Base-by-base conservation (phyloP, 2,797 vertebrate genomes). In the Sylvilagus floridanus region DNA sequence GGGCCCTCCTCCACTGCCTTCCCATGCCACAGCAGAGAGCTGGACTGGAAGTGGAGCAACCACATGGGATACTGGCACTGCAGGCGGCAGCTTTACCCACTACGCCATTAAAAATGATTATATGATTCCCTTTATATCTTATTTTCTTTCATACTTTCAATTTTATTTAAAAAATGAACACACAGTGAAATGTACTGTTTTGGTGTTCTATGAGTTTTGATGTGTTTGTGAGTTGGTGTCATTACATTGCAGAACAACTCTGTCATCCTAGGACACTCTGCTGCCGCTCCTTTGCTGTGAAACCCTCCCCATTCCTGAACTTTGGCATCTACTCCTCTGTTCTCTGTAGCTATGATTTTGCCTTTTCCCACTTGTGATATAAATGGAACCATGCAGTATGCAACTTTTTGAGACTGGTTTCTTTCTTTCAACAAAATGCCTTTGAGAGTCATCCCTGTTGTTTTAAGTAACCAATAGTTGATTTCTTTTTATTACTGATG, bases 71-170 rank as follows among this genome's bases (percentile, higher is more conserved):
- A 37, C 37, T 37, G 37, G 37, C 37, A 37, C 37, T 37, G 37
- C 37, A 37, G 37, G 37, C 4, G 5, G 37, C 37, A 37, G 37
- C 37, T 37, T 37, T 37, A 37, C 37, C 37, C 4, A 37, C 37
- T 37, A 37, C 37, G 37, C 37, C 37, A 37, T 71, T 85, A 77
- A 9, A 87, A 37, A 84, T 84, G 19, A 77, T 78, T 92, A 52
- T 77, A 65, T 30, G 60, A 77, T 65, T 77, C 7, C 30, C 14
- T 87, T 93, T 84, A 16, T 13, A 19, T 57, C 37, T 0, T 0
- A 17, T 90, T 96, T 90, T 7, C 60, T 69, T 91, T 50, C 57
- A 93, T 66, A 93, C 17, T 84, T 93, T 72, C 54, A 83, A 7
- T 14, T 52, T 84, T 81, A 52, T 95, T 95, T 82, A 13, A 54